Percentiles rank a stretch among this genome's conserved stretches.
Conservation (phyloP, 2,113 vertebrate species). For the Cryptotis parvus region DNA sequence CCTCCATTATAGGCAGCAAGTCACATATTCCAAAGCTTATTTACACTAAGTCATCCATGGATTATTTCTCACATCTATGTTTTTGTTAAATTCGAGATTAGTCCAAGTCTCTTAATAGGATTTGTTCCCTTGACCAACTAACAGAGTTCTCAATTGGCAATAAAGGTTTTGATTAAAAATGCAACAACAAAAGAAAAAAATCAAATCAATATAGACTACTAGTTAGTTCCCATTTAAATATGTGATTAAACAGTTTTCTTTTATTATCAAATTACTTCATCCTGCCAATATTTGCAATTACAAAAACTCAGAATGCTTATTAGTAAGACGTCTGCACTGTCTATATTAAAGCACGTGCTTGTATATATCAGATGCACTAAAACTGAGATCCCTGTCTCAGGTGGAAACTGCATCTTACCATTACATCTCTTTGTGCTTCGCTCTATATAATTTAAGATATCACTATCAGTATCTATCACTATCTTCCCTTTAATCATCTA, state of each 20-base stretch:
- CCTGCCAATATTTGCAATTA: slow-evolving; percentile 84
- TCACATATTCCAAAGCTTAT: slow-evolving; percentile 18
- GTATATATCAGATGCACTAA: slow-evolving; percentile 72
- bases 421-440: slow-evolving; percentile 74
- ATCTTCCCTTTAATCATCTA: no score
- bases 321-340: slow-evolving; percentile 76
- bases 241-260: slow-evolving; percentile 85
- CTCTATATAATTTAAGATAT: slow-evolving; percentile 55
- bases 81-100: slow-evolving; percentile 38
- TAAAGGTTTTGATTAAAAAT: slow-evolving; percentile 79
- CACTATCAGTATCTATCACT: no score
- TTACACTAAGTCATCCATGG: slow-evolving; percentile 25
- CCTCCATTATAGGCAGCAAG: neutral
- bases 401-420: slow-evolving; percentile 7
- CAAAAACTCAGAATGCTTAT: slow-evolving; percentile 82
- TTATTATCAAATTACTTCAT: slow-evolving; percentile 83
- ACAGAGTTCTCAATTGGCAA: neutral
- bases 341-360: slow-evolving; percentile 74
- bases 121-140: neutral
- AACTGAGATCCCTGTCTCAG: slow-evolving; percentile 79
- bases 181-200: slow-evolving; percentile 80
- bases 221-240: slow-evolving; percentile 82
- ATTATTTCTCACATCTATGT: neutral
- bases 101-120: slow-evolving; percentile 6
- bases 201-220: slow-evolving; percentile 82